phyloP scores from a whole-genome alignment of 2,113 vertebrate species.

The Triplophysa tibetana region DNA sequence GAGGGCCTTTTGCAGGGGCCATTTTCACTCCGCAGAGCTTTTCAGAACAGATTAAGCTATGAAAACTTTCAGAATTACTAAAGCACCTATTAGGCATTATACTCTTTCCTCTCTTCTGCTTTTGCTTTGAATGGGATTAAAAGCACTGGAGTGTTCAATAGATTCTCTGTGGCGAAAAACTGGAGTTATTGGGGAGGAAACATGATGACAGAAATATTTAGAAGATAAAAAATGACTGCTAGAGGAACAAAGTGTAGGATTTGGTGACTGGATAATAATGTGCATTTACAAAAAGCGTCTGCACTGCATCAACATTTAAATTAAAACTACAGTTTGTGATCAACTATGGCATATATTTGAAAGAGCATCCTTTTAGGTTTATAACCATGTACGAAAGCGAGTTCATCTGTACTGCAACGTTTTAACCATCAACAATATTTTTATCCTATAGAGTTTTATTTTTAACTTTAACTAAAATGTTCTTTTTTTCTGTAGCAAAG shows the following conservation, averaged over 20 bases:
- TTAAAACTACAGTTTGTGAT: background rate
- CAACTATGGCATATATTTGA: background rate
- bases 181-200: constrained; percentile 43
- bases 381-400: too few species aligned
- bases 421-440: background rate
- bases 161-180: constrained; percentile 49
- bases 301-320: background rate
- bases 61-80: constrained; percentile 97
- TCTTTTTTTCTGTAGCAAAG: background rate
- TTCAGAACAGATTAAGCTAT: constrained; percentile 99
- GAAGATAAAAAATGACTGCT: constrained; percentile 1
- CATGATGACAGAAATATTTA: constrained; percentile 31
- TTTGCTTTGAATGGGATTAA: constrained; percentile 66
- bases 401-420: background rate
- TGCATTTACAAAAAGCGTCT: background rate
- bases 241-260: background rate
- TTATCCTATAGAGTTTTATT: background rate
- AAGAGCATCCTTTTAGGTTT: too few species aligned
- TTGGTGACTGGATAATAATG: background rate
- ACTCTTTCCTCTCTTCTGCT: constrained; percentile 67
- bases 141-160: constrained; percentile 62
- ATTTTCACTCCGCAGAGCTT: constrained; percentile 92
- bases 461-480: background rate
- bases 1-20: constrained; percentile 92
- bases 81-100: constrained; percentile 91